phyloP scores from a whole-genome alignment of 2,113 vertebrate species.

The Corynorhinus townsendii region DNA sequence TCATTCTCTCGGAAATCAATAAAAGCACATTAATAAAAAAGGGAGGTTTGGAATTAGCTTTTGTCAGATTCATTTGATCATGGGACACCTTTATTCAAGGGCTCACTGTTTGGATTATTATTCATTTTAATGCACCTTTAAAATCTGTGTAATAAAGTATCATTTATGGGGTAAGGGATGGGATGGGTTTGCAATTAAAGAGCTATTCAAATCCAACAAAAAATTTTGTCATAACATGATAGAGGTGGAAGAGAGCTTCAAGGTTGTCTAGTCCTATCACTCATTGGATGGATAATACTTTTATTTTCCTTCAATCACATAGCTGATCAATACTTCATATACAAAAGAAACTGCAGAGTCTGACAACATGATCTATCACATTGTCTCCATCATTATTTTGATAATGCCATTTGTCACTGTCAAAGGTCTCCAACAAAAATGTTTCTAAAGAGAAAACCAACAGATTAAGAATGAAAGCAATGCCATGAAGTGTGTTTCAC shows the following conservation, averaged over 20 bases:
- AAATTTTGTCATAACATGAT: not conserved
- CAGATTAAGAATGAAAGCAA: not conserved
- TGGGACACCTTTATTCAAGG: not conserved
- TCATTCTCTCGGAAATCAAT: too few species aligned
- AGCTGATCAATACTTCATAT: slow-evolving; percentile 44
- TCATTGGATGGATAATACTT: slow-evolving; percentile 36
- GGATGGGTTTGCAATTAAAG: not conserved
- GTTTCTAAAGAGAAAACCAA: slow-evolving; percentile 42
- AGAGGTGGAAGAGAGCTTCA: not conserved
- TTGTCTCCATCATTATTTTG: slow-evolving; percentile 56
- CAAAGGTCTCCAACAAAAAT: slow-evolving; percentile 37
- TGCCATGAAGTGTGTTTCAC: not conserved
- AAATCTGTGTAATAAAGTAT: not conserved
- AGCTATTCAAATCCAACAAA: not conserved
- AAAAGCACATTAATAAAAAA: not conserved
- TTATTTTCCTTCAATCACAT: slow-evolving; percentile 41
- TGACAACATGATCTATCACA: slow-evolving; percentile 55
- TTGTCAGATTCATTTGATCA: not conserved
- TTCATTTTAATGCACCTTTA: not conserved
- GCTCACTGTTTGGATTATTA: not conserved
- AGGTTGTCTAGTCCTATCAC: not conserved
- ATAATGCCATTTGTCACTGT: slow-evolving; percentile 55
- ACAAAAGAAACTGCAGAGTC: slow-evolving; percentile 32
- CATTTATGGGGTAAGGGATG: not conserved
- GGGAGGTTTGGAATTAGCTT: not conserved